These are phyloP conservation scores for Oreonectes daqikongensis DNA, from an alignment of 2,797 vertebrate species.

Conservation along the genomic window DNA sequence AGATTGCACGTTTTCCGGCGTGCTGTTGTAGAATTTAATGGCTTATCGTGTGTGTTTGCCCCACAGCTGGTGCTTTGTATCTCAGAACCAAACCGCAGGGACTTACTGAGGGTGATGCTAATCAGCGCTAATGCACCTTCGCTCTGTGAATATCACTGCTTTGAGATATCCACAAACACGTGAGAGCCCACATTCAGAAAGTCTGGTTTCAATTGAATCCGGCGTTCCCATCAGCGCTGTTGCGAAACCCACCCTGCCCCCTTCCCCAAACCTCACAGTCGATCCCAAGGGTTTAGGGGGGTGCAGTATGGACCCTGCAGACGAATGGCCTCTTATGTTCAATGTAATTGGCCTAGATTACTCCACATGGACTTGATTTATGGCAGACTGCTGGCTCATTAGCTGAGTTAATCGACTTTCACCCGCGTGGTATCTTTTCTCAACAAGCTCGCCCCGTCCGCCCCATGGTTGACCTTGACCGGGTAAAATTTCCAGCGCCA, in stretches of 20 bases:
- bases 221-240: constrained; percentile 66
- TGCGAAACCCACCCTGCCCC: constrained; percentile 29
- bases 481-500: constrained; percentile 62
- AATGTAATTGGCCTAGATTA: constrained; percentile 74
- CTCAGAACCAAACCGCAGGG: background rate
- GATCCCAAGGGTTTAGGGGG: constrained; percentile 37
- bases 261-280: background rate
- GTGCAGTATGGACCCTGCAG: constrained; percentile 61
- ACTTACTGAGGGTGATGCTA: constrained; percentile 57
- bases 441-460: constrained; percentile 42
- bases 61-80: constrained; percentile 1
- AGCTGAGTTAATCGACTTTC: constrained; percentile 75
- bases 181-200: constrained; percentile 63
- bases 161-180: constrained; percentile 68
- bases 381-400: constrained; percentile 81
- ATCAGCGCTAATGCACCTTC: constrained; percentile 67
- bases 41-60: background rate
- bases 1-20: too few relatives aligned
- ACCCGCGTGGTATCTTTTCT: constrained; percentile 47
- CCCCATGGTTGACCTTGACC: constrained; percentile 64
- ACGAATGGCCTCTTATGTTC: constrained; percentile 67
- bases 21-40: too few relatives aligned
- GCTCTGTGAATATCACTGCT: constrained; percentile 67
- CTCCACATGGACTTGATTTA: constrained; percentile 80
- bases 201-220: constrained; percentile 80